These are phyloP conservation scores for Drosophila yooni DNA, from an alignment of 2,888 invertebrate genomes.

Conservation along the genomic window DNA sequence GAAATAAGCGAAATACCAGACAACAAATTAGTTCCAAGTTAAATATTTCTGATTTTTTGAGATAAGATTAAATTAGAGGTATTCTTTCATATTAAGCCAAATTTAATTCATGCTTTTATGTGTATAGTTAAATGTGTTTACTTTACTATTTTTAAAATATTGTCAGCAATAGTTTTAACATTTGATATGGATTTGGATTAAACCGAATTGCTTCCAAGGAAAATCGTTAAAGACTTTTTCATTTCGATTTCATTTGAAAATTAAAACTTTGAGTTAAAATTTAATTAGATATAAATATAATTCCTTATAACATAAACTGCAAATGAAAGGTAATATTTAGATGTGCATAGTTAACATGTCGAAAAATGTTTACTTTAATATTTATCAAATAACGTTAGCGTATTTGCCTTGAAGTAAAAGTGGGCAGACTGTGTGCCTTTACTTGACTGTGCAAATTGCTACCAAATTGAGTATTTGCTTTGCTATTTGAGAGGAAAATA, in stretches of 20 bases:
- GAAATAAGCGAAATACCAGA: not conserved
- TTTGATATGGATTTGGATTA: no score
- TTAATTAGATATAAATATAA: not conserved
- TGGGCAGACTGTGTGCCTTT: slow-evolving; percentile 2
- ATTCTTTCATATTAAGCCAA: not conserved
- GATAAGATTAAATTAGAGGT: not conserved
- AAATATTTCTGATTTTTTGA: not conserved
- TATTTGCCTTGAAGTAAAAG: slow-evolving; percentile 13
- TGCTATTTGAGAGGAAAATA: slow-evolving; percentile 15
- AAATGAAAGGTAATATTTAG: not conserved
- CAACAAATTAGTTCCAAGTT: no score
- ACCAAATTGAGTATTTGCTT: slow-evolving; percentile 40
- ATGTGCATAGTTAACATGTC: not conserved
- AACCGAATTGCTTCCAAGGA: not conserved
- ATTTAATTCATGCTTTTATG: not conserved
- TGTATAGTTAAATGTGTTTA: not conserved
- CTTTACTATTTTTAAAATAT: not conserved
- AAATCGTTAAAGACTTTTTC: not conserved
- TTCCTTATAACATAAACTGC: not conserved
- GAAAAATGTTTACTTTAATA: not conserved
- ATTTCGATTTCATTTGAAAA: not conserved
- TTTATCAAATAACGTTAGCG: not conserved
- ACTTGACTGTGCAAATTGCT: slow-evolving; percentile 34
- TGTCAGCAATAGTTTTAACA: not conserved
- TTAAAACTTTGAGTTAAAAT: not conserved